Evolutionary conservation across 1,140 invertebrate species (phyloP).

Genomic region (Bombus turneri): DNA sequence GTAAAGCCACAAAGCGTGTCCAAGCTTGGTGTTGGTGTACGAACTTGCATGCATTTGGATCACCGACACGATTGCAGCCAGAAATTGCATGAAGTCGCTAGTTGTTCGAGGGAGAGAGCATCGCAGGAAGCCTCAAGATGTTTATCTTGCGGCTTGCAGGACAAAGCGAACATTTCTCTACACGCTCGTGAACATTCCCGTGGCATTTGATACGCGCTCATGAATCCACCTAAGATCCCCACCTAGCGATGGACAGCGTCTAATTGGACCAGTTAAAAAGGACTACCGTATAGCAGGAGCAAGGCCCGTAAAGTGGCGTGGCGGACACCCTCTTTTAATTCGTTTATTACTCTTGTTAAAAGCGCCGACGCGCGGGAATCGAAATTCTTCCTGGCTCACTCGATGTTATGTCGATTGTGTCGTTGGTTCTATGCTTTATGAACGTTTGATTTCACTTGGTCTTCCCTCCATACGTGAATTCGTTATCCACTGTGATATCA

Average conservation of each 20-base stretch:
- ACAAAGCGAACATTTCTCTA: conserved; percentile 55
- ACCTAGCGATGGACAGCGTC: conserved; percentile 51
- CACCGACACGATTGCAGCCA: conserved; percentile 52
- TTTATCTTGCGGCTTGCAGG: conserved; percentile 73
- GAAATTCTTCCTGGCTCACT: conserved; percentile 17
- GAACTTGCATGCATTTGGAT: conserved; percentile 20
- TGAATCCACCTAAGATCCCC: conserved; percentile 59
- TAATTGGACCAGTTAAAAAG: conserved; percentile 73
- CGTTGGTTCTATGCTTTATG: no score
- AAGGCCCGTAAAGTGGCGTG: conserved; percentile 58
- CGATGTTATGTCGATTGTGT: neutral
- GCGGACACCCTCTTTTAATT: conserved; percentile 64
- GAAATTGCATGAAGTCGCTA: conserved; percentile 70
- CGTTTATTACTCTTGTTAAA: conserved; percentile 71
- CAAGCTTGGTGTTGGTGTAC: conserved; percentile 21
- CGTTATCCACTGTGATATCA: neutral
- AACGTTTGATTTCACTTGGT: neutral
- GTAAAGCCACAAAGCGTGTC: conserved; percentile 77
- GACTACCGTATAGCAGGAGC: conserved; percentile 51
- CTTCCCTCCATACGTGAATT: neutral
- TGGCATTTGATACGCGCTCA: conserved; percentile 22
- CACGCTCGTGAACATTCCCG: conserved; percentile 38
- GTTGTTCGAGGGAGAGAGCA: conserved; percentile 21
- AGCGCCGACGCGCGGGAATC: conserved; percentile 47
- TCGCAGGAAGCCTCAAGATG: conserved; percentile 65